Evolutionary conservation across 2,888 invertebrate species (phyloP), one percentile per base, ranked within the genome.

Genomic region (Branchellion lobata): DNA sequence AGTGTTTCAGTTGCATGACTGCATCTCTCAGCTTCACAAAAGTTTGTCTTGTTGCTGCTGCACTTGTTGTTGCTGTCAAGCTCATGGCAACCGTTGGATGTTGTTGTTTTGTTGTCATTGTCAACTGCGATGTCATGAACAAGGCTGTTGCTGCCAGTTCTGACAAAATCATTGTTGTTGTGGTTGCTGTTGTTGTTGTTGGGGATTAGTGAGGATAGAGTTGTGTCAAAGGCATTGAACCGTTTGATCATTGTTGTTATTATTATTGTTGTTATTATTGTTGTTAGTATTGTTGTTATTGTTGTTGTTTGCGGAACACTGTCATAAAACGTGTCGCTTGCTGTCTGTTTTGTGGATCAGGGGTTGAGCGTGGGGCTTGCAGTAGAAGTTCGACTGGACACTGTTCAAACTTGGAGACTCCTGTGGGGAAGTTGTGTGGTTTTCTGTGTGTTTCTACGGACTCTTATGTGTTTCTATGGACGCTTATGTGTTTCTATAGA

Each of bases 331-430:
- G 14, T 18, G 61, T 57, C n/a, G 24, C n/a, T 24, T 24, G 61
- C 21, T 57, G 21, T 57, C n/a, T 3, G 8, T 57, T 5, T 24
- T 18, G 8, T 57, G 8, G 24, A n/a, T 57, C 5, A 57, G 21
- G 61, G 61, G 61, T 24, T 57, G 61, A n/a, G n/a, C 61, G 61
- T 57, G 61, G 5, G 61, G 61, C 21, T 57, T 57, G 61, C 61
- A 57, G 61, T 57, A 57, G 21, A n/a, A 18, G 61, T 3, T 24
- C 61, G 24, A 57, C 3, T 18, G n/a, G n/a, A 18, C 61, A 24
- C 3, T 5, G 61, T 57, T 24, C n/a, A 14, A 5, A 5, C 24
- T n/a, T 3, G n/a, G 21, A 24, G 8, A n/a, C 5, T 3, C 24
- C 61, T 57, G 61, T 40, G 40, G 5, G 40, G 40, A 8, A 14